phyloP scores from a whole-genome alignment of 2,113 vertebrate genomes.

The Piaya cayana region DNA sequence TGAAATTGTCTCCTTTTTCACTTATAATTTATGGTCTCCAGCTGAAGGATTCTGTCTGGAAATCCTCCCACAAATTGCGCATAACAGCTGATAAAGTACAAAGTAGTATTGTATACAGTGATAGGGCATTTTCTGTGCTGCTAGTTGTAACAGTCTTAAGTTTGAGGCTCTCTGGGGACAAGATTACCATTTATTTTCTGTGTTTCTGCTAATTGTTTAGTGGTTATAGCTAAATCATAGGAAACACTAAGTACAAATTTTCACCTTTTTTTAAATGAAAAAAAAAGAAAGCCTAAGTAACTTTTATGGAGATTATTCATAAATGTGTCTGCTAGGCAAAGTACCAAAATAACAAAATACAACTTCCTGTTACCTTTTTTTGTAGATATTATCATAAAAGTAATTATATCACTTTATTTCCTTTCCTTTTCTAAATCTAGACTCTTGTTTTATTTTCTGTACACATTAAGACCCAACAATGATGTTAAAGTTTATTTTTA shows the following conservation, averaged over 20 bases:
- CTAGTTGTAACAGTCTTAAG: background rate
- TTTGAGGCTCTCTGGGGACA: background rate
- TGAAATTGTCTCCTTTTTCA: rapidly evolving
- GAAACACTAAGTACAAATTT: background rate
- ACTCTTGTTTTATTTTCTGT: background rate
- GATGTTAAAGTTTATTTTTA: background rate
- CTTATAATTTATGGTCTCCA: background rate
- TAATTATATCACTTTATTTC: background rate
- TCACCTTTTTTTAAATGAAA: background rate
- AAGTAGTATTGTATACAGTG: background rate
- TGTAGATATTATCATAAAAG: background rate
- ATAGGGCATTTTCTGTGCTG: background rate
- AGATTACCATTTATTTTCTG: background rate
- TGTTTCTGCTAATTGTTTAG: background rate
- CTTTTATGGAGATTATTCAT: background rate
- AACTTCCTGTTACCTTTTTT: background rate
- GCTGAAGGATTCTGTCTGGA: background rate
- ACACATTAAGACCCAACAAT: background rate
- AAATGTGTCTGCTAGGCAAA: background rate
- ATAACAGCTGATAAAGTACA: background rate
- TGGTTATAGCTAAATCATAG: background rate
- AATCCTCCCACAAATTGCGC: background rate
- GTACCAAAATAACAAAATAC: background rate
- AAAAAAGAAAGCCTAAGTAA: background rate
- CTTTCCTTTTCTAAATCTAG: background rate